Evolutionary conservation across 1,140 invertebrate species (phyloP).

Genomic region (Andrena cerasifolii): DNA sequence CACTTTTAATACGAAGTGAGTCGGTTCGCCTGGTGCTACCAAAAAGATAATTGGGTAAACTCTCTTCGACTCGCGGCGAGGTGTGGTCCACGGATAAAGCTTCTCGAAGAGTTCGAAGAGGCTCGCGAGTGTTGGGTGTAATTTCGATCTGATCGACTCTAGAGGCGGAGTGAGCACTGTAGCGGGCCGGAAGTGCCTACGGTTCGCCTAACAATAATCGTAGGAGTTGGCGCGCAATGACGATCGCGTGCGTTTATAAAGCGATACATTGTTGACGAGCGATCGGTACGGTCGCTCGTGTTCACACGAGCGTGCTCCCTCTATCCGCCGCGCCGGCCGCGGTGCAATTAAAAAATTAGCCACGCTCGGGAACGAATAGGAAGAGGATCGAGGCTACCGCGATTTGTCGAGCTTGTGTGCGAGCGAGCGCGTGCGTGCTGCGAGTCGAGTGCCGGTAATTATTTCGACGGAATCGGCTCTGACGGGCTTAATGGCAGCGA

Average conservation of each 20-base stretch:
- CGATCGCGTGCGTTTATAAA: constrained; percentile 23
- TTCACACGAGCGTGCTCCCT: constrained; percentile 44
- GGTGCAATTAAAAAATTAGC: constrained; percentile 68
- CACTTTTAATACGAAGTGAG: too few species aligned
- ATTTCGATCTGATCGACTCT: too few species aligned
- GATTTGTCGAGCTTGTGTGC: constrained; percentile 43
- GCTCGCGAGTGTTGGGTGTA: too few species aligned
- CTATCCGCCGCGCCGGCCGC: not conserved
- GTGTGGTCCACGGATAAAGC: not conserved
- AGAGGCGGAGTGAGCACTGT: too few species aligned
- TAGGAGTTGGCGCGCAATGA: not conserved
- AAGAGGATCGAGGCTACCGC: constrained; percentile 31
- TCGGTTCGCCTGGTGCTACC: too few species aligned
- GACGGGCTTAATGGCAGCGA: constrained; percentile 72
- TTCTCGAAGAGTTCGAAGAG: too few species aligned
- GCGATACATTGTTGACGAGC: constrained; percentile 54
- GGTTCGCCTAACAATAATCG: not conserved
- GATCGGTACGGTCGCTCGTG: constrained; percentile 28
- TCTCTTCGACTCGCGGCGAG: not conserved
- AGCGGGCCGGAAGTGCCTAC: not conserved
- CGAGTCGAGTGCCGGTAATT: constrained; percentile 68
- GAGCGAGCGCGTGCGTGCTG: constrained; percentile 35
- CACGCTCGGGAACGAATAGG: constrained; percentile 58
- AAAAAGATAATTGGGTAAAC: too few species aligned
- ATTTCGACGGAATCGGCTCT: constrained; percentile 73